Evolutionary conservation across 2,888 invertebrate genomes (phyloP).

Genomic region (Cataglyphis rosenhaueri): DNA sequence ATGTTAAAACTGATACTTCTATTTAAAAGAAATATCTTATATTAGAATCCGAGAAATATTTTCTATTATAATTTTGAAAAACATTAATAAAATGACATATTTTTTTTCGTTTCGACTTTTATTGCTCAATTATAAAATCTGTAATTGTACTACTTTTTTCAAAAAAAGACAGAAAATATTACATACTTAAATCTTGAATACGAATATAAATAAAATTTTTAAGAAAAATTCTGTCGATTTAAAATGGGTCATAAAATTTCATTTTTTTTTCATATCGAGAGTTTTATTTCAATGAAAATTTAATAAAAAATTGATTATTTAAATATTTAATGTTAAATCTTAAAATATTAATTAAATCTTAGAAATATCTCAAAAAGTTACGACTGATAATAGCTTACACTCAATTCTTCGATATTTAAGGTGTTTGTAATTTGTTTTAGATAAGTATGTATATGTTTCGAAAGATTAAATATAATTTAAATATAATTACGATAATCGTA

Average conservation of each 20-base stretch:
- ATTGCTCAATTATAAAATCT: not conserved
- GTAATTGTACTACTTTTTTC: not conserved
- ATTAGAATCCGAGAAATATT: not conserved
- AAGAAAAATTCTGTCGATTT: not conserved
- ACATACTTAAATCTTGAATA: not conserved
- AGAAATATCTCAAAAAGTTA: not conserved
- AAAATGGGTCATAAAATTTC: not conserved
- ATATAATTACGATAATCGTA: not conserved
- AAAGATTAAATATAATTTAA: not conserved
- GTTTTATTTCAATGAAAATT: constrained; percentile 4
- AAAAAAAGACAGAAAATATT: not conserved
- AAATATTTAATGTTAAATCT: not conserved
- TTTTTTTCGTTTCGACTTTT: not conserved
- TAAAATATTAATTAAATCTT: constrained; percentile 2
- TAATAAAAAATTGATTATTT: constrained; percentile 14
- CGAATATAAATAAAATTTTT: constrained; percentile 12
- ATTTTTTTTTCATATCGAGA: not conserved
- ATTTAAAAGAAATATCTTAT: constrained; percentile 16
- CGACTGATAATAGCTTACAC: too few species aligned
- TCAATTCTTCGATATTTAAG: too few species aligned
- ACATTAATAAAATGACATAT: constrained; percentile 3
- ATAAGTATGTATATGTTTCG: not conserved
- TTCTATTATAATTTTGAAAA: not conserved
- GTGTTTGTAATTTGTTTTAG: not conserved
- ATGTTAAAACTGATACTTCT: not conserved